Percentiles rank a stretch among this genome's conserved stretches.
Conservation (phyloP, 2,888 invertebrate genomes). For the Cryptocephalus primarius region DNA sequence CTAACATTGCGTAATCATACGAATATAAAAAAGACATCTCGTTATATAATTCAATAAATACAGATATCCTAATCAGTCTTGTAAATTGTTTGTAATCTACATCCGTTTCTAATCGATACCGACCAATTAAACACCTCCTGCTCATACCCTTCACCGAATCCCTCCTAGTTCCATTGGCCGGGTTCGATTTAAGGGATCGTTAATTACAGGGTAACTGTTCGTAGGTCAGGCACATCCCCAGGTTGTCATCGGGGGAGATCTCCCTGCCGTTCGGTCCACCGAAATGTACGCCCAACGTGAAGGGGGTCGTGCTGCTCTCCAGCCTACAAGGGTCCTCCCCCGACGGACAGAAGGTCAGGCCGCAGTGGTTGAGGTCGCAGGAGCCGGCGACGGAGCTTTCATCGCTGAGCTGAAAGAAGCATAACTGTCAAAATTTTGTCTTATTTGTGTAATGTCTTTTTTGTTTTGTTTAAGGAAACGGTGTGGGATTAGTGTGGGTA, state of each 20-base stretch:
- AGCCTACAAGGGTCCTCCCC: slow-evolving; percentile 47
- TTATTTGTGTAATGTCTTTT: not conserved
- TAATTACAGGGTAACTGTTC: slow-evolving; percentile 55
- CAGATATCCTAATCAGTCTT: no score
- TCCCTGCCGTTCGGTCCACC: slow-evolving; percentile 57
- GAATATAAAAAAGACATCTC: no score
- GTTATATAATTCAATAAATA: no score
- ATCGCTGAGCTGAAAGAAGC: slow-evolving; percentile 43
- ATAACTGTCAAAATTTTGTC: not conserved
- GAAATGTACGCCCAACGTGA: slow-evolving; percentile 68
- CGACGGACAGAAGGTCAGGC: slow-evolving; percentile 56
- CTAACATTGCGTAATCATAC: no score
- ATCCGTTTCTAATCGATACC: no score
- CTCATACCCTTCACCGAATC: no score
- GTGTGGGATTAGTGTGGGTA: not conserved
- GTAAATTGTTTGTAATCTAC: no score
- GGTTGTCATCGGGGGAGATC: slow-evolving; percentile 66
- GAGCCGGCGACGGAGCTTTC: slow-evolving; percentile 44
- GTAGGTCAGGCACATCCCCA: slow-evolving; percentile 68
- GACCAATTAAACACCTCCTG: no score
- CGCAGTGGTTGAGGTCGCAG: slow-evolving; percentile 73
- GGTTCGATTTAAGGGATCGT: no score
- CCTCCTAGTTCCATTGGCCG: no score
- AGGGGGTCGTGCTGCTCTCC: slow-evolving; percentile 67
- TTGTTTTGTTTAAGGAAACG: not conserved